Evolutionary conservation across 1,140 invertebrate species (phyloP), one percentile per base, ranked within the genome.

Genomic region (Polyergus mexicanus): DNA sequence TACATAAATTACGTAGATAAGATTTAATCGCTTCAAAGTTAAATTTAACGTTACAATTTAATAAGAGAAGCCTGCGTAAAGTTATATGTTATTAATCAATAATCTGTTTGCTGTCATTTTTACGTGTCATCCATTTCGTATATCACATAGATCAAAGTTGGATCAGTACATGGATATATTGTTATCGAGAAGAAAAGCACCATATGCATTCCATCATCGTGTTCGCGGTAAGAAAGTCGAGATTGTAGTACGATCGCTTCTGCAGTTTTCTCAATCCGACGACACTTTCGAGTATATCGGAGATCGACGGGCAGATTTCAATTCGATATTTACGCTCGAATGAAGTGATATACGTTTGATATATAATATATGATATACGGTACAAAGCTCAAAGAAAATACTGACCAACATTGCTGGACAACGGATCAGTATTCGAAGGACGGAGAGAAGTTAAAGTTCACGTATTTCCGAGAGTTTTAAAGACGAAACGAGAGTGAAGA

Each of bases 151-250:
- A 77, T 63, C 75, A 32, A 44, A 77, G 41, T 65, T 65, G 41
- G 75, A 65, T 38, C 10, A 38, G 25, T 62, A 76, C 10, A 63
- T 47, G 41, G 41, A 63, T 41, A 63, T 25, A 19, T 63, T 47
- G 32, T 32, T 41, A 47, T 77, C 74, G 47, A 54, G 41, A 63
- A 77, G 41, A 63, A 63, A 77, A 44, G 60, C 75, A 47, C 19
- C 38, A 51, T 5, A 11, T 65, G 38, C 19, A 65, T 77, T 54
- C 75, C 41, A 41, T 38, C 22, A 22, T 41, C 13, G 22, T 28
- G 32, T 74, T 75, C 35, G 75, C 75, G 58, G 47, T 4, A 51
- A 77, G 74, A 77, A 63, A 77, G 58, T 63, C 56, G 56, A 1
- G 41, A 77, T 16, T 16, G 35, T 54, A 56, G 58, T 28, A 8